A percentile compares a stretch with the other conserved stretches of the same genome.
Evolutionary conservation across 2,797 vertebrate genomes (phyloP).

Genomic region (Platyrinchus mystaceus): DNA sequence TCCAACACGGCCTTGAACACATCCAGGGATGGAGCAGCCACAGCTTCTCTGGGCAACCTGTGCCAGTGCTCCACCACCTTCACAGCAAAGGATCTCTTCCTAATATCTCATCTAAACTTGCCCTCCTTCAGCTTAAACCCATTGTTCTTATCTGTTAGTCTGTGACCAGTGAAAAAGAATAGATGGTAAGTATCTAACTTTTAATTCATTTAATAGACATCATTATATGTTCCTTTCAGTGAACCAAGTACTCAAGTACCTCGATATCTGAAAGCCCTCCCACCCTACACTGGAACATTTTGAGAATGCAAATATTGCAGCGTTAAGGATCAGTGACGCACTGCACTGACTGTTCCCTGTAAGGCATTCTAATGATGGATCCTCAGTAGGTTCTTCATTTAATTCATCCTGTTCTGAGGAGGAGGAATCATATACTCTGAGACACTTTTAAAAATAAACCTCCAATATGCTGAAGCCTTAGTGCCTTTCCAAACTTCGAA

Average conservation of each 20-base stretch:
- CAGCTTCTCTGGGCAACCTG: neutral
- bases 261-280: neutral
- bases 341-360: neutral
- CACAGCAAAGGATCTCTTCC: neutral
- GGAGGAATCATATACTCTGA: neutral
- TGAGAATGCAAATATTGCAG: neutral
- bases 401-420: slow-evolving; percentile 27
- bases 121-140: neutral
- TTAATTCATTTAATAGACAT: neutral
- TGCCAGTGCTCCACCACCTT: neutral
- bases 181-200: neutral
- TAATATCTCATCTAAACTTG: neutral
- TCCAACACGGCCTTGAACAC: neutral
- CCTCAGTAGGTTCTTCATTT: neutral
- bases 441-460: slow-evolving; percentile 38
- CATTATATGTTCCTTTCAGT: neutral
- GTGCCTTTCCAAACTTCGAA: neutral
- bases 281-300: neutral
- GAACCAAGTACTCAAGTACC: neutral
- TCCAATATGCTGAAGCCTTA: neutral
- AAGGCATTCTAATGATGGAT: neutral
- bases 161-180: neutral
- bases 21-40: neutral
- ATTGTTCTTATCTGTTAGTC: neutral
- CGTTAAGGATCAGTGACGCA: neutral